Percentiles rank a stretch among this genome's conserved stretches.
phyloP scores from a whole-genome alignment of 2,113 vertebrate species.

The Morone saxatilis region DNA sequence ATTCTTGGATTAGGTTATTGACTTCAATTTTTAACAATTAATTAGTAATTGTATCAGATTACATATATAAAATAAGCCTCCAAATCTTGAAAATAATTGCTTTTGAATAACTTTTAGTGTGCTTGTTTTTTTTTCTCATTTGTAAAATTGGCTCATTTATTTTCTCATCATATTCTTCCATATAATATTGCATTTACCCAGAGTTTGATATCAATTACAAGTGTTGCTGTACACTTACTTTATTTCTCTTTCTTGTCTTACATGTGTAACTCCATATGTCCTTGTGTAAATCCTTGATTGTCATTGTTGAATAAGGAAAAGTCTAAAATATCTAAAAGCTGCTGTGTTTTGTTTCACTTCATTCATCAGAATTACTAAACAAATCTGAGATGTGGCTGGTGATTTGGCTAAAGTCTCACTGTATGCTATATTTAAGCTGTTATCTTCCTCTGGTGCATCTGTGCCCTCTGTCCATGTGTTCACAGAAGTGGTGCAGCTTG shows the following conservation, averaged over 20 bases:
- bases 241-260: background rate
- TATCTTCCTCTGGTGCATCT: background rate
- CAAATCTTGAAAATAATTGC: too few species aligned
- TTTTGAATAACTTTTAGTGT: background rate
- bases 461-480: slow-evolving; percentile 8
- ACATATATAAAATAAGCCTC: too few species aligned
- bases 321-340: background rate
- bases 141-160: background rate
- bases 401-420: background rate
- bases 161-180: background rate
- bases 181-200: background rate
- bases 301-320: background rate
- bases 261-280: background rate
- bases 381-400: background rate
- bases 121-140: background rate
- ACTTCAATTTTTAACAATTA: too few species aligned
- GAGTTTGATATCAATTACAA: background rate
- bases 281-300: background rate
- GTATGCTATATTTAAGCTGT: background rate
- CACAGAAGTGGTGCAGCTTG: background rate
- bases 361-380: background rate
- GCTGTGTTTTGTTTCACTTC: background rate
- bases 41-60: too few species aligned
- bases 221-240: background rate
- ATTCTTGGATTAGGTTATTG: too few species aligned